Conservation (phyloP, 2,797 vertebrate genomes). For the Mus minutoides region DNA sequence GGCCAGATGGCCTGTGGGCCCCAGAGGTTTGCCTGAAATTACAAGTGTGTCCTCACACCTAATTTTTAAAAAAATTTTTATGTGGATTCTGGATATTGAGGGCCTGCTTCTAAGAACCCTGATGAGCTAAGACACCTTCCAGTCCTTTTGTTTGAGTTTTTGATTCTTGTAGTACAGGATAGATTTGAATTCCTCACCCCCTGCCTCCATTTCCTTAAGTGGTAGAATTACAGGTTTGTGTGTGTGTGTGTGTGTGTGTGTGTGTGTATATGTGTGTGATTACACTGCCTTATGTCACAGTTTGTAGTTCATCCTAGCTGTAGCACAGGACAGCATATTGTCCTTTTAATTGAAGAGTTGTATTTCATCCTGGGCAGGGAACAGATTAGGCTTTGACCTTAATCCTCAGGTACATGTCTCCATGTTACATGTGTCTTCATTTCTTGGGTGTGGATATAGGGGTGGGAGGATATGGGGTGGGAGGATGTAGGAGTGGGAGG, state of each 20-base stretch:
- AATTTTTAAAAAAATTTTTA: background rate
- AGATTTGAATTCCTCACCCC: background rate
- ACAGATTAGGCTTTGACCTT: background rate
- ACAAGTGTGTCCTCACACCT: background rate
- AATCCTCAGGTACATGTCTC: background rate
- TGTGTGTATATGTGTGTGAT: background rate
- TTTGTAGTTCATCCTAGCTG: background rate
- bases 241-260: background rate
- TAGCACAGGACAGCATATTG: background rate
- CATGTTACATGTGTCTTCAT: slow-evolving; percentile 11
- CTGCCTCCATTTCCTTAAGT: background rate
- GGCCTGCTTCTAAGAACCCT: background rate
- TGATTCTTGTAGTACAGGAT: background rate
- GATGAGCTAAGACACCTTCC: background rate
- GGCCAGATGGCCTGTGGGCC: background rate
- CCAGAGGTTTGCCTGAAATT: background rate
- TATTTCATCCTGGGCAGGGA: background rate
- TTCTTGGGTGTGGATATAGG: background rate
- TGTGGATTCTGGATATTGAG: background rate
- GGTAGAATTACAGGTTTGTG: background rate
- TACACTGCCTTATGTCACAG: no score
- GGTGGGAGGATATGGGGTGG: background rate
- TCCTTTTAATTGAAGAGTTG: slow-evolving; percentile 22
- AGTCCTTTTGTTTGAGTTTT: background rate
- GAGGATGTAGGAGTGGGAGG: background rate